Base-by-base conservation (phyloP, 2,113 vertebrate genomes). In the Leucopternis melanops region DNA sequence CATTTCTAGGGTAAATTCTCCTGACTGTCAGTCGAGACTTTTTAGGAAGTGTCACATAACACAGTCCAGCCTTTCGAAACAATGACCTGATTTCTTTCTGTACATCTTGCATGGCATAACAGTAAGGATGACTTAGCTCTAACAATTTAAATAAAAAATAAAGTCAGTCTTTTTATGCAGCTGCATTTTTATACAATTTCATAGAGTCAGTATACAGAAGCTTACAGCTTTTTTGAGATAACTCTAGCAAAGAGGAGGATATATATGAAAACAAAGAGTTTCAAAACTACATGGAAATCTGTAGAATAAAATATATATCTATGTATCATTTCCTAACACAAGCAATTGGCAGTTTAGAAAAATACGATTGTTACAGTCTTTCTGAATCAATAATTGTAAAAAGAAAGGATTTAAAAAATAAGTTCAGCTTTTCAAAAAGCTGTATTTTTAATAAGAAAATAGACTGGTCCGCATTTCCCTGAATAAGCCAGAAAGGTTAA, bases 291-390 rank as follows among this genome's bases (percentile, higher is more conserved):
- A 47, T 52, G 34, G 21, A 69, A 75, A 88, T 97, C 95, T 95
- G 92, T 97, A 97, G 95, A 95, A 92, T 95, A 98, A 98, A 95
- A 97, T 97, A 98, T 95, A 98, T 94, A 81, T 92, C 61, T 88
- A 59, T 96, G 40, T 97, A 97, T 95, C 72, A 96, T 90, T 98
- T 97, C 59, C 62, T 80, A 95, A 94, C 65, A 84, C 47, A 96
- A 97, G 94, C 82, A 91, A 86, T 55, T 63, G 67, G 72, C 81
- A 66, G 61, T 95, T 94, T 96, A 97, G 95, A 97, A 97, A 97
- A 96, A 96, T 95, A 97, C 13, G 84, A 88, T 82, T 82, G 69
- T 94, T 96, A 94, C 72, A 94, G 95, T 96, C 40, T 74, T 34
- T 89, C 54, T 87, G 69, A 89, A 90, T 89, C 85, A 73, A 26